A percentile compares a stretch with the other conserved stretches of the same genome.
Conservation (phyloP, 1,140 invertebrate species). For the Thaumetopoea pityocampa region DNA sequence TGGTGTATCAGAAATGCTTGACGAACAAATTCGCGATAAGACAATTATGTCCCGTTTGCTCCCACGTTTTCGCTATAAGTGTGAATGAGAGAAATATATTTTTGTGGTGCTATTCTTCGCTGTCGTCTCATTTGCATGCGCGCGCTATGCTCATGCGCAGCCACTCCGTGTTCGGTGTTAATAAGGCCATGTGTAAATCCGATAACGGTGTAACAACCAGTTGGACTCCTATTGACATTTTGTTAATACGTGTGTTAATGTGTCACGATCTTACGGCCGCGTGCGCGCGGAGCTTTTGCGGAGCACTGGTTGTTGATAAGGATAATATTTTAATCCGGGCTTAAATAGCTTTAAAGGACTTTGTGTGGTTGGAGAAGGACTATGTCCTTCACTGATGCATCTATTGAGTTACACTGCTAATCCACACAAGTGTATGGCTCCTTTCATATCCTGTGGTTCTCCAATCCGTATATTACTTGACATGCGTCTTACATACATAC, state of each 20-base stretch:
- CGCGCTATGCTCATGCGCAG: constrained; percentile 25
- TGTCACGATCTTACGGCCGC: constrained; percentile 2
- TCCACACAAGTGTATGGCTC: no score
- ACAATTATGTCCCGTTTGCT: background rate
- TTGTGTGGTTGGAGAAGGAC: no score
- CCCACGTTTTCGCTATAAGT: background rate
- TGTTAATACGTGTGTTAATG: constrained; percentile 9
- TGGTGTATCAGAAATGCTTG: constrained; percentile 10
- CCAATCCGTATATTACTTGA: no score
- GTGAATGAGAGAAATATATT: constrained; percentile 7
- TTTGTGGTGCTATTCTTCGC: constrained; percentile 8
- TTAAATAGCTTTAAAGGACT: no score
- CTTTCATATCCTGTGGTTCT: no score
- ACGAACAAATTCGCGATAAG: constrained; percentile 1
- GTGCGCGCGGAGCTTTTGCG: no score
- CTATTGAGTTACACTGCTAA: no score
- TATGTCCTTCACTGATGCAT: no score
- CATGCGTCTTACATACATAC: no score
- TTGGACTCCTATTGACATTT: constrained; percentile 13
- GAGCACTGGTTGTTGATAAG: no score
- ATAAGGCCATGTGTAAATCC: constrained; percentile 33
- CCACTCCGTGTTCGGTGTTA: constrained; percentile 16
- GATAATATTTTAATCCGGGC: no score
- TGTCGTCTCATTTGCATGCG: constrained; percentile 25
- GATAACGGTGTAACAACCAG: constrained; percentile 27